A percentile compares a stretch with the other conserved stretches of the same genome.
phyloP scores from a whole-genome alignment of 2,888 invertebrate species.

The Himalopsyche tibetana region DNA sequence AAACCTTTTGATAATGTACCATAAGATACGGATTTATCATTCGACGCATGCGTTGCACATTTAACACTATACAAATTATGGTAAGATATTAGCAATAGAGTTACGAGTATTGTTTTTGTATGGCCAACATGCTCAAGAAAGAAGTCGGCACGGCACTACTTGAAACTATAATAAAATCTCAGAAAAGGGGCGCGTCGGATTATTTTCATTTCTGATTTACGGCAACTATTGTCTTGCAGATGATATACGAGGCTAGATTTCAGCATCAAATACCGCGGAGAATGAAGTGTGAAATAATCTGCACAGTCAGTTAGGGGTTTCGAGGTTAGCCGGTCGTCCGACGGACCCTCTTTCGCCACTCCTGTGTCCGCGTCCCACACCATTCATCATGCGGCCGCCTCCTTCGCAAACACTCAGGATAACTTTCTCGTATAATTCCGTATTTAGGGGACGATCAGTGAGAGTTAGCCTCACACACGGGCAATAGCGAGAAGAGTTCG shows the following conservation, averaged over 20 bases:
- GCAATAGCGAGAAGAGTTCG: conserved; percentile 26
- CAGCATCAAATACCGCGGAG: conserved; percentile 21
- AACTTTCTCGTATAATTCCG: conserved; percentile 45
- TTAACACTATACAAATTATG: too few relatives aligned
- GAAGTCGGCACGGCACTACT: too few relatives aligned
- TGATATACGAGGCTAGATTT: conserved; percentile 26
- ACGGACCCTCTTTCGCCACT: neutral
- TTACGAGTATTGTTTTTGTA: too few relatives aligned
- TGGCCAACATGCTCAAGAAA: too few relatives aligned
- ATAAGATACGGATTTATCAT: too few relatives aligned
- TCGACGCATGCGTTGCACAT: too few relatives aligned
- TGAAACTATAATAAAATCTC: too few relatives aligned
- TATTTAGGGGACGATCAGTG: conserved; percentile 41
- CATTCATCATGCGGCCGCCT: conserved; percentile 27
- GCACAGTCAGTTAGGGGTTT: conserved; percentile 35
- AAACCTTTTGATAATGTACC: too few relatives aligned
- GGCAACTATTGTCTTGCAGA: conserved; percentile 18
- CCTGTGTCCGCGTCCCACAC: neutral
- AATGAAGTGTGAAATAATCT: conserved; percentile 52
- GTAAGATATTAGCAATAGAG: too few relatives aligned
- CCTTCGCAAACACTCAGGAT: conserved; percentile 32
- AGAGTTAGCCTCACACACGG: conserved; percentile 50
- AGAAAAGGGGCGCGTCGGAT: neutral
- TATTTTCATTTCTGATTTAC: neutral
- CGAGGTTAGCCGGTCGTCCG: conserved; percentile 28